Evolutionary conservation across 2,888 invertebrate genomes (phyloP).

Genomic region (Palloptera scutellata): DNA sequence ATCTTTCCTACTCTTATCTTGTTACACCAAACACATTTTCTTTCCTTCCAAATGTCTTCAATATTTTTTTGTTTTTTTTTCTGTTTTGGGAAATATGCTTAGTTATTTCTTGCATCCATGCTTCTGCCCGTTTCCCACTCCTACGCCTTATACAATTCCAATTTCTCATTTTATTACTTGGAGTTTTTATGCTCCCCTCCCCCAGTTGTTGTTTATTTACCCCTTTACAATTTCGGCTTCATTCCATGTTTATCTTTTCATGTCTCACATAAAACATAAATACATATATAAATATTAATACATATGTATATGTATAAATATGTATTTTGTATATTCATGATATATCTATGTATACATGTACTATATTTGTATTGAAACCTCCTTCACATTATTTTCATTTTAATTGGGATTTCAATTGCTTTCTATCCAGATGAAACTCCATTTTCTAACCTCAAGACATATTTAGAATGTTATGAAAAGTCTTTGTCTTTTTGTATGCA

Average conservation of each 20-base stretch:
- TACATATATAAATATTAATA: neutral
- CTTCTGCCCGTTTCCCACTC: no score
- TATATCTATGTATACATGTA: neutral
- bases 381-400: slow-evolving; percentile 15
- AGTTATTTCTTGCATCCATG: no score
- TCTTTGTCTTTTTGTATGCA: neutral
- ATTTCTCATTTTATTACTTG: no score
- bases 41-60: slow-evolving; percentile 32
- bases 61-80: slow-evolving; percentile 15
- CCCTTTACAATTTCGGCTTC: neutral
- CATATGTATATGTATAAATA: neutral
- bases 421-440: no score
- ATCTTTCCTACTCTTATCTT: slow-evolving; percentile 58
- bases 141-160: no score
- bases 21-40: slow-evolving; percentile 39
- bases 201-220: neutral
- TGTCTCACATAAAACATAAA: neutral
- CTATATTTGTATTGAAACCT: slow-evolving; percentile 4
- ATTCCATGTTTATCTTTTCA: no score
- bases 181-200: neutral
- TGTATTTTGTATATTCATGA: slow-evolving; percentile 1
- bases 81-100: neutral
- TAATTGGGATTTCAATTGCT: slow-evolving; percentile 3
- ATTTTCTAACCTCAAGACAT: no score
- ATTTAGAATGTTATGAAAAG: no score